Conservation (phyloP, 2,113 vertebrate species). For the Fregata magnificens region DNA sequence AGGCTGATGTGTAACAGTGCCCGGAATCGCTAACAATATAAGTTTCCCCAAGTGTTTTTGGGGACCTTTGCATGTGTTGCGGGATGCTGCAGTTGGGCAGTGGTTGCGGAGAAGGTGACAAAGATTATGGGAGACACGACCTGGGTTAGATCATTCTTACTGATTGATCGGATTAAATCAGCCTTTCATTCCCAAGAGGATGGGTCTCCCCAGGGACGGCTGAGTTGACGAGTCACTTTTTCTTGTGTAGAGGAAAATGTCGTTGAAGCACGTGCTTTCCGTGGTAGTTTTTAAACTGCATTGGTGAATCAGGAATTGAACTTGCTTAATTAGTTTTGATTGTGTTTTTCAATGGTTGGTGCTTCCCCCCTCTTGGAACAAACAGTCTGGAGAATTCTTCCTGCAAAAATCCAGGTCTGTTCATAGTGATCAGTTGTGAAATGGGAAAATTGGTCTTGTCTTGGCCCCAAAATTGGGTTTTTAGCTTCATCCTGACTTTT, state of each 20-base stretch:
- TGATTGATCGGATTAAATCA: too few species aligned
- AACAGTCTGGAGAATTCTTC: background rate
- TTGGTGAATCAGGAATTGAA: background rate
- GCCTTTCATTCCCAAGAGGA: background rate
- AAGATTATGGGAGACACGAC: background rate
- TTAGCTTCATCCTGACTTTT: background rate
- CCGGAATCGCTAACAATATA: too few species aligned
- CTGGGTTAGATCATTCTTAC: background rate
- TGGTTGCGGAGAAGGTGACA: background rate
- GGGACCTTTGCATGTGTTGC: rapidly evolving
- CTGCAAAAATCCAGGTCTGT: background rate
- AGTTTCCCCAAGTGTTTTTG: background rate
- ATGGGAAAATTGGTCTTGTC: background rate
- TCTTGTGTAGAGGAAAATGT: background rate
- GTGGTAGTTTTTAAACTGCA: background rate
- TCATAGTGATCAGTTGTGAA: background rate
- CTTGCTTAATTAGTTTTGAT: background rate
- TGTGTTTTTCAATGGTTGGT: background rate
- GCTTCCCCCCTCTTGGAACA: background rate
- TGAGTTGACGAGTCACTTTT: background rate
- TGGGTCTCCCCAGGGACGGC: background rate
- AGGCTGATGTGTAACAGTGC: background rate
- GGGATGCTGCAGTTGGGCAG: background rate
- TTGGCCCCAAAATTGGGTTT: background rate
- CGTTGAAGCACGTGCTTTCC: background rate